Evolutionary conservation across 2,888 invertebrate genomes (phyloP), one percentile per base, ranked within the genome.

Genomic region (Eilema depressum): DNA sequence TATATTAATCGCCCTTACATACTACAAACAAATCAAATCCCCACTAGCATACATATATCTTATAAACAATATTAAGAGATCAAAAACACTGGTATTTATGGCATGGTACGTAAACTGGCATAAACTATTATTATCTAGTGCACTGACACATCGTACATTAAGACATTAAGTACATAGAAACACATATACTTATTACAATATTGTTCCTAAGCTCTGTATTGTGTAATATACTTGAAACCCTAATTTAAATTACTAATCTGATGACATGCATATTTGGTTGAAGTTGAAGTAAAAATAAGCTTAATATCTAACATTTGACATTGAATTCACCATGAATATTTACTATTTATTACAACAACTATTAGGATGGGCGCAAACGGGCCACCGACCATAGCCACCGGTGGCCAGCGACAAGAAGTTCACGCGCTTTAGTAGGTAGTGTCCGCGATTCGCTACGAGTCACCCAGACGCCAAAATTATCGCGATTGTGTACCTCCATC

Each of bases 21-120:
- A n/a, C 74, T 83, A 84, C 3, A 41, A 66, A 63, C 25, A 76
- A 75, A 76, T 76, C n/a, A 69, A 68, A 75, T 69, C 72, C 77
- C 75, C 66, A 69, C 47, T 68, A 62, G 64, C 63, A 59, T 68
- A 53, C 53, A n/a, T 66, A 63, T 30, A 41, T 63, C 17, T 57
- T 61, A 28, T 61, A 64, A 75, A 77, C 66, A 62, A 71, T 56
- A 66, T 70, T 69, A 33, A 60, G 63, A 69, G 56, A 62, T 69
- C 63, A 63, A 68, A 33, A 47, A 60, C 5, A 47, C 47, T 47
- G 12, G 4, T 3, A 20, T 20, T 20, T 47, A 47, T 53, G 53
- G 53, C 5, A 53, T 25, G 28, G 23, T 37, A 26, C 33, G 60
- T 47, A 30, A 20, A 17, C 20, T 30, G 3, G 17, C 20, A 56